phyloP scores from a whole-genome alignment of 2,888 invertebrate species.

The Bugulina stolonifera region DNA sequence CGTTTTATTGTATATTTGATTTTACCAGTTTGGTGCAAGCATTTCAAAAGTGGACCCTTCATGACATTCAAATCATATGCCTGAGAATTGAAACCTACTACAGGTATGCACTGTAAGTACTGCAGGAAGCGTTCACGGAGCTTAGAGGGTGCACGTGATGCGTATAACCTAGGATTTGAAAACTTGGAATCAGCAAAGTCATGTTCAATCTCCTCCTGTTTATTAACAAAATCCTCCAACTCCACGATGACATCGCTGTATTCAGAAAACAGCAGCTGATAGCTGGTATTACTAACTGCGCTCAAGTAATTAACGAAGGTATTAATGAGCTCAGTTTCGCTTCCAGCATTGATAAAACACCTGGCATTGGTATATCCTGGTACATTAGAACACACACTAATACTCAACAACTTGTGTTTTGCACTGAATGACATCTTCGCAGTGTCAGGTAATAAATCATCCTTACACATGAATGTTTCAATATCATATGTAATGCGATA shows the following conservation, averaged over 20 bases:
- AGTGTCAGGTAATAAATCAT: no score
- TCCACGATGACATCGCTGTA: neutral
- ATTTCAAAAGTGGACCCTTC: neutral
- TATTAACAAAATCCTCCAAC: neutral
- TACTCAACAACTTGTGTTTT: neutral
- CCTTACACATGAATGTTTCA: no score
- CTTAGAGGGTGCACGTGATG: neutral
- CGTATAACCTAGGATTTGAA: neutral
- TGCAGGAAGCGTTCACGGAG: neutral
- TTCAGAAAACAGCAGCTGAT: neutral
- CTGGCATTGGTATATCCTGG: neutral
- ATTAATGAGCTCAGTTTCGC: neutral
- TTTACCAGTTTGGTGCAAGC: neutral
- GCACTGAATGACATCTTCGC: neutral
- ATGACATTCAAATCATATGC: neutral
- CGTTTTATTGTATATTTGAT: neutral
- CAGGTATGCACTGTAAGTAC: neutral
- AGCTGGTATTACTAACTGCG: neutral
- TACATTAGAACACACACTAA: neutral
- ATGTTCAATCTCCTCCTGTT: neutral
- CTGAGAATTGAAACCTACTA: neutral
- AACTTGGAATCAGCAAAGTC: neutral
- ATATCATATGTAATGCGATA: no score
- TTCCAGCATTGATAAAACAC: neutral
- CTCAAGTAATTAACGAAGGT: neutral